These are phyloP conservation scores for Cryptocheilus praepositus DNA, from an alignment of 2,888 invertebrate genomes.

Conservation along the genomic window DNA sequence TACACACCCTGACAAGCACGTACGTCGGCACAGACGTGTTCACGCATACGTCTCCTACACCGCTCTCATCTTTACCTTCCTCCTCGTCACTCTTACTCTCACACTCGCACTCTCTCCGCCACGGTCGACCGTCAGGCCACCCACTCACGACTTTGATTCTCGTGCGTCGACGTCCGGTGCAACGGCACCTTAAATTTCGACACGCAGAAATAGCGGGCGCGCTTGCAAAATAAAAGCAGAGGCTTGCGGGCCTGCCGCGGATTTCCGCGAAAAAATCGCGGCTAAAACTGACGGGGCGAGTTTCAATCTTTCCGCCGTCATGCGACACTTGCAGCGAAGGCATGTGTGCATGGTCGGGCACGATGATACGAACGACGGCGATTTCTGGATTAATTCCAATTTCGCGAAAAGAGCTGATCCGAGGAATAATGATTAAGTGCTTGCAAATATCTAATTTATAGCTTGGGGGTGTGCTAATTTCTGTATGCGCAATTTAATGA, in stretches of 20 bases:
- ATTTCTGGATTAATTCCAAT: too few relatives aligned
- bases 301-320: too few relatives aligned
- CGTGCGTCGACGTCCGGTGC: slow-evolving; percentile 43
- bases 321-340: too few relatives aligned
- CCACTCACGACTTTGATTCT: slow-evolving; percentile 39
- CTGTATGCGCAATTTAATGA: too few relatives aligned
- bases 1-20: too few relatives aligned
- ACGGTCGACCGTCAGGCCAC: slow-evolving; percentile 17
- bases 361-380: too few relatives aligned
- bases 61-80: not conserved
- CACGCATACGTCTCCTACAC: not conserved
- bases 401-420: too few relatives aligned
- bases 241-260: not conserved
- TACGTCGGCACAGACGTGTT: slow-evolving; percentile 8
- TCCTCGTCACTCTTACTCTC: not conserved
- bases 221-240: slow-evolving; percentile 20
- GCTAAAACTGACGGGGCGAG: too few relatives aligned
- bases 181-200: slow-evolving; percentile 50
- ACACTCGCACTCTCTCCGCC: not conserved
- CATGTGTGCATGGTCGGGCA: too few relatives aligned
- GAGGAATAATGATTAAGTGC: too few relatives aligned
- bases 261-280: slow-evolving; percentile 11
- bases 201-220: slow-evolving; percentile 2
- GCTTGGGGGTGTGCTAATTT: too few relatives aligned
- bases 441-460: too few relatives aligned